These are phyloP conservation scores for Caenorhabditis inopinata DNA, from an alignment of 1,140 invertebrate genomes.

Conservation along the genomic window DNA sequence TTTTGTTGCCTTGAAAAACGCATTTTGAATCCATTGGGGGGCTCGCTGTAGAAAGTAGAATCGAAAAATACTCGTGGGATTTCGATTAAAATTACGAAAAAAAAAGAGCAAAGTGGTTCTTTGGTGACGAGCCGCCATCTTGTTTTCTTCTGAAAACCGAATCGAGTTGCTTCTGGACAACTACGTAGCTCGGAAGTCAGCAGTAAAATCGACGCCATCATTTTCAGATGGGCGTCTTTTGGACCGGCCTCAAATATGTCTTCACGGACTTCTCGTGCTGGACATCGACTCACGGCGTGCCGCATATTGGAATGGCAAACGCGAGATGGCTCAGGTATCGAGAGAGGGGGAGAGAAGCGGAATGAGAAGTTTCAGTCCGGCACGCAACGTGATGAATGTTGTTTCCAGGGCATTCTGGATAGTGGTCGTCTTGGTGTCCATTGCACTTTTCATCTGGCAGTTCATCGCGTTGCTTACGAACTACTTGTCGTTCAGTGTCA, in stretches of 20 bases:
- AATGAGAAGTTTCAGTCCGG: background rate
- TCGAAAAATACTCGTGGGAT: no score
- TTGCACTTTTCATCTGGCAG: conserved; percentile 49
- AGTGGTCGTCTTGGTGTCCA: conserved; percentile 37
- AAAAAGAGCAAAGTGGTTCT: no score
- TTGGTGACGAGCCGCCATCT: no score
- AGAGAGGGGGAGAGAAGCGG: background rate
- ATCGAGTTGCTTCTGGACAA: no score
- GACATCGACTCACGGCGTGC: conserved; percentile 54
- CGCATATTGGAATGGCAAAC: conserved; percentile 52
- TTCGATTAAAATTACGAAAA: no score
- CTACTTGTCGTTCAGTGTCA: conserved; percentile 47
- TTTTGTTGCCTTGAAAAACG: no score
- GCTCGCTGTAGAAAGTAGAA: no score
- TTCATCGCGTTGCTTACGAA: conserved; percentile 42
- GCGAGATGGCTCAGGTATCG: conserved; percentile 37
- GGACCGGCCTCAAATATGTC: conserved; percentile 33
- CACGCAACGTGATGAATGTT: background rate
- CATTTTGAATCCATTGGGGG: no score
- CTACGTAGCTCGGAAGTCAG: no score
- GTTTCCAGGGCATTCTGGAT: conserved; percentile 48
- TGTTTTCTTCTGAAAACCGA: no score
- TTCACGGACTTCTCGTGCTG: conserved; percentile 52
- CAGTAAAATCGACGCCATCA: background rate
- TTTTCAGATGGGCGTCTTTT: conserved; percentile 19